Evolutionary conservation across 2,888 invertebrate species (phyloP).

Genomic region (Clitarchus hookeri): DNA sequence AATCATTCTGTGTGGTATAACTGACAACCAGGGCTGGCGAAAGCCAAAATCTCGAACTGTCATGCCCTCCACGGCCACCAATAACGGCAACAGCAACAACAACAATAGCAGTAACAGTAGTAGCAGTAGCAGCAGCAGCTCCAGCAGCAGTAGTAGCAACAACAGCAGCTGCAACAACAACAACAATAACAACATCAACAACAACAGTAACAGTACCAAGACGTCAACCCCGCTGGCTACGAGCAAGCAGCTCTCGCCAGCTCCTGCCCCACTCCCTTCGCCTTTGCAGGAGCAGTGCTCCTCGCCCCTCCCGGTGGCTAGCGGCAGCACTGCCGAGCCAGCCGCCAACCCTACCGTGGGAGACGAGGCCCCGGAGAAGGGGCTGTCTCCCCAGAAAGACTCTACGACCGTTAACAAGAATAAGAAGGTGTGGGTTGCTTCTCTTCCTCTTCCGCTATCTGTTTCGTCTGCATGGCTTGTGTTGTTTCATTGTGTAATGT

Average conservation of each 20-base stretch:
- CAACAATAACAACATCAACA: neutral
- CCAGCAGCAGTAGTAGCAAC: neutral
- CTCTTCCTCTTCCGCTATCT: neutral
- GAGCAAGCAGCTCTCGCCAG: slow-evolving; percentile 50
- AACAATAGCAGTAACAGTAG: neutral
- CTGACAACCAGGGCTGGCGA: slow-evolving; percentile 70
- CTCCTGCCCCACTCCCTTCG: slow-evolving; percentile 47
- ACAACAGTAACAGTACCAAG: slow-evolving; percentile 51
- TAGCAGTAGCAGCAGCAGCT: neutral
- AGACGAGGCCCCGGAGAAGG: slow-evolving; percentile 59
- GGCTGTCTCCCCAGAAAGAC: slow-evolving; percentile 56
- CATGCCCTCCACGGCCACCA: slow-evolving; percentile 62
- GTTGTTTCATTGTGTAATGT: neutral
- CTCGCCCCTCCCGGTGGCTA: slow-evolving; percentile 47
- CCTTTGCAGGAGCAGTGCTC: slow-evolving; percentile 50
- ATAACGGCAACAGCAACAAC: slow-evolving; percentile 25
- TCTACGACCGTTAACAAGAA: slow-evolving; percentile 42
- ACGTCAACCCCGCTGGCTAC: slow-evolving; percentile 56
- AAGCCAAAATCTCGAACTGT: slow-evolving; percentile 78
- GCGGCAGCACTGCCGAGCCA: slow-evolving; percentile 35
- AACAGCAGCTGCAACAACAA: neutral
- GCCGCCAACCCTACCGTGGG: slow-evolving; percentile 34
- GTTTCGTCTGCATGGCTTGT: slow-evolving; percentile 8
- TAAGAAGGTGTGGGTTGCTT: slow-evolving; percentile 44
- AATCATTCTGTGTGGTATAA: neutral